Evolutionary conservation across 2,797 vertebrate genomes (phyloP), one percentile per base, ranked within the genome.

Genomic region (Phataginus tricuspis): DNA sequence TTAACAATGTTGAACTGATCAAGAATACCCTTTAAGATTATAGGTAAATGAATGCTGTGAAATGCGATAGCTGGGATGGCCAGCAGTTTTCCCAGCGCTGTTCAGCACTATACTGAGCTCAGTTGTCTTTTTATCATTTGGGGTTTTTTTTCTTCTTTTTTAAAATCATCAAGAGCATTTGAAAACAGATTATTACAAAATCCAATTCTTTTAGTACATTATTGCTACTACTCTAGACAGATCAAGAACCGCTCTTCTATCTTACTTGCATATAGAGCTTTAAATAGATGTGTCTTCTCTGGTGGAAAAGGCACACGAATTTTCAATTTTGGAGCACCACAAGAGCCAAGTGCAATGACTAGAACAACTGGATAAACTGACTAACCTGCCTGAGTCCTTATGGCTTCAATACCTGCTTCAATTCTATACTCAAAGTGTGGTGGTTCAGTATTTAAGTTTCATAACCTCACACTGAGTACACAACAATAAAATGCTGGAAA

Each of bases 1-100:
- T 71, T 71, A 94, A 85, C 83, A 92, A 86, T 55, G 29, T 23
- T 42, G 72, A 85, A 85, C 71, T 82, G 75, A 86, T 93, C 42
- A 93, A 45, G 45, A 87, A 63, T 91, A 78, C 39, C 39, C n/a
- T 87, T 96, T 85, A 95, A 71, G 39, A 96, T 59, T 63, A 16
- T n/a, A 86, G 9, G 51, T n/a, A 80, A 96, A 86, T 59, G n/a
- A 34, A 59, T 45, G 9, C 23, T 64, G 10, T 74, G 61, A 93
- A 45, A 37, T 29, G 37, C 77, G 53, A 80, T 10, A 59, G 37
- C 57, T 92, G 51, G 27, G 42, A 72, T 64, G 21, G 31, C 45
- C 39, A 75, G 9, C 25, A 75, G 45, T 18, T 37, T 96, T 90
- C 82, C 86, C 51, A 82, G 49, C 1, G 49, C 15, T 31, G 3